phyloP scores from a whole-genome alignment of 1,140 invertebrate genomes.

The Bacillus rossius region DNA sequence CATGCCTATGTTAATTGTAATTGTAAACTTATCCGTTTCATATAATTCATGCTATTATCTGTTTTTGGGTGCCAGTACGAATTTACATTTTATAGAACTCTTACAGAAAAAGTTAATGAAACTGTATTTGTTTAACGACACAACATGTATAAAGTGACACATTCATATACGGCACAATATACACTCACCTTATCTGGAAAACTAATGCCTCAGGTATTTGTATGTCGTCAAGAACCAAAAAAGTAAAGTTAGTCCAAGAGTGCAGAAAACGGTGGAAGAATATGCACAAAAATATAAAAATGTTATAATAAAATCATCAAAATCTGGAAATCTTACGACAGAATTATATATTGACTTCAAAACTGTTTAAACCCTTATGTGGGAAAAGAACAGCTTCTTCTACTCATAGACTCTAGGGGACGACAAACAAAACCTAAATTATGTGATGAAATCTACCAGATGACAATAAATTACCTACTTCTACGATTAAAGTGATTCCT shows the following conservation, averaged over 20 bases:
- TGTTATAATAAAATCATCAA: conserved; percentile 11
- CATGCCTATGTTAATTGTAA: too few relatives aligned
- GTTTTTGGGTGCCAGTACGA: conserved; percentile 14
- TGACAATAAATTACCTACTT: too few relatives aligned
- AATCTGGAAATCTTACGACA: not conserved
- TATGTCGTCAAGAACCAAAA: conserved; percentile 12
- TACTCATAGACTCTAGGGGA: conserved; percentile 1
- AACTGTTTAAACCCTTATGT: not conserved
- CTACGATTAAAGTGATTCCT: not conserved
- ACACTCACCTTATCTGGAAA: conserved; percentile 11
- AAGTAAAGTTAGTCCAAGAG: conserved; percentile 17
- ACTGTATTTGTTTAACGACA: not conserved
- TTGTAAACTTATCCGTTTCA: too few relatives aligned
- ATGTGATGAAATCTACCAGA: conserved; percentile 9
- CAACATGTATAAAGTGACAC: not conserved
- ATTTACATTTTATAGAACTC: conserved; percentile 1
- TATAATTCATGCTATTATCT: not conserved
- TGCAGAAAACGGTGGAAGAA: conserved; percentile 11
- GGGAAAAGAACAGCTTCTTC: not conserved
- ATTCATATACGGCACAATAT: too few relatives aligned
- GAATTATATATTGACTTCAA: not conserved
- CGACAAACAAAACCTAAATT: conserved; percentile 2
- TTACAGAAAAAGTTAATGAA: not conserved
- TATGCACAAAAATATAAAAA: conserved; percentile 10
- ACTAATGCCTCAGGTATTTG: conserved; percentile 18